phyloP scores from a whole-genome alignment of 2,797 vertebrate genomes.

The Anguilla megastoma region DNA sequence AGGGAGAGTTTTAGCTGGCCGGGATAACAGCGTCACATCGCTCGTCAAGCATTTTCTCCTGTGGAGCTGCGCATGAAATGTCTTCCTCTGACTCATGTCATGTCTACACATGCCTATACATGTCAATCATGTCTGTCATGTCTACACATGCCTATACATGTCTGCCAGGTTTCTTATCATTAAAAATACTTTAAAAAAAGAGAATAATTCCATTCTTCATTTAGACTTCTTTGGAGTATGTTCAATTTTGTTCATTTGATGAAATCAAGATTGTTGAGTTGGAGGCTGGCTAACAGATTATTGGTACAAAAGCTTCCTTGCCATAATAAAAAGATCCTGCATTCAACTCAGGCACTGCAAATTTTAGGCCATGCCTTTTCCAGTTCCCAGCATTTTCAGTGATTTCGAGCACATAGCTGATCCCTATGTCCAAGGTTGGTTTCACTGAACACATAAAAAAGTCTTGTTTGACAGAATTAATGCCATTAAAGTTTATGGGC shows the following conservation, averaged over 20 bases:
- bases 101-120: too few relatives aligned
- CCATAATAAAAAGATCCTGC: neutral
- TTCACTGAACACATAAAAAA: neutral
- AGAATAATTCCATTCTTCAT: neutral
- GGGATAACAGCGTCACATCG: too few relatives aligned
- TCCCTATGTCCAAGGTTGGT: neutral
- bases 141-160: too few relatives aligned
- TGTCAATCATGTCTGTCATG: too few relatives aligned
- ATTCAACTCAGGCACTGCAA: neutral
- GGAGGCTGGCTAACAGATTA: neutral
- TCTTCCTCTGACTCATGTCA: too few relatives aligned
- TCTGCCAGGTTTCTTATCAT: too few relatives aligned
- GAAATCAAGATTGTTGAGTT: neutral
- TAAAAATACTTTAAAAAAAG: too few relatives aligned
- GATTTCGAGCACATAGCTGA: neutral
- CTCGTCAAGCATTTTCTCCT: too few relatives aligned
- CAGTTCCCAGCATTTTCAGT: neutral
- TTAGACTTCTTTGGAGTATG: neutral
- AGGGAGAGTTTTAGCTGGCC: too few relatives aligned
- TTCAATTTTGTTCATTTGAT: neutral
- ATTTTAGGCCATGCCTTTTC: neutral
- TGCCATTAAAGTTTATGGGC: neutral
- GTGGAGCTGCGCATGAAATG: too few relatives aligned
- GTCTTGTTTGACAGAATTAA: neutral
- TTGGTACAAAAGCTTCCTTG: neutral